Base-by-base conservation (phyloP, 2,888 invertebrate genomes). In the Parochlus steinenii region DNA sequence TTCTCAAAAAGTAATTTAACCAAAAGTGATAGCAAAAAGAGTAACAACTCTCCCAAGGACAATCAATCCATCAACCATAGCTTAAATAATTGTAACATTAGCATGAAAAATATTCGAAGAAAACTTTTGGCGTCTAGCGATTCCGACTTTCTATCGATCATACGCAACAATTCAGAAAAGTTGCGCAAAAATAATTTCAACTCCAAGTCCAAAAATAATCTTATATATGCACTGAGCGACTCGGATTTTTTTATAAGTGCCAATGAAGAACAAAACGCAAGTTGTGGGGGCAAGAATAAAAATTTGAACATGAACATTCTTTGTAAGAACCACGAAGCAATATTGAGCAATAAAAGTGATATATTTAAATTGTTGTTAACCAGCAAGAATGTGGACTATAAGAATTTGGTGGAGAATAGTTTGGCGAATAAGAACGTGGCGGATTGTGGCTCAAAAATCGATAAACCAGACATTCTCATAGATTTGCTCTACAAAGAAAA, bases 111-210 rank as follows among this genome's bases (percentile, higher is more conserved):
- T 15, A 20, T 12, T n/a, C 27, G 29, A 18, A 34, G 29, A 14
- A 56, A 54, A 42, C 41, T 52, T 3, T 51, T 54, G 16, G 58
- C 59, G 3, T 41, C 53, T 10, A 58, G 58, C 43, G 58, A 58
- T 37, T 58, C 58, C 2, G 58, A 58, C 35, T 59, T 59, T 39
- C 39, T 57, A 11, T 36, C 36, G 5, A 15, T 36, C 6, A 10
- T 36, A 12, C 30, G 36, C 3, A 30, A 36, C 24, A 36, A 36
- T 23, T 36, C 36, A 5, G 36, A 30, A 18, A 36, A 36, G 24
- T 22, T 29, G n/a, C 36, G 36, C 17, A 29, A 30, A 5, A 36
- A 30, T 8, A 36, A 36, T 30, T 36, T 29, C 30, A 30, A 30
- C 19, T 36, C 36, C 7, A 24, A 26, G 36, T 30, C 24, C 30